These are phyloP conservation scores for Neotoma lepida DNA, from an alignment of 2,113 vertebrate species.

Conservation along the genomic window DNA sequence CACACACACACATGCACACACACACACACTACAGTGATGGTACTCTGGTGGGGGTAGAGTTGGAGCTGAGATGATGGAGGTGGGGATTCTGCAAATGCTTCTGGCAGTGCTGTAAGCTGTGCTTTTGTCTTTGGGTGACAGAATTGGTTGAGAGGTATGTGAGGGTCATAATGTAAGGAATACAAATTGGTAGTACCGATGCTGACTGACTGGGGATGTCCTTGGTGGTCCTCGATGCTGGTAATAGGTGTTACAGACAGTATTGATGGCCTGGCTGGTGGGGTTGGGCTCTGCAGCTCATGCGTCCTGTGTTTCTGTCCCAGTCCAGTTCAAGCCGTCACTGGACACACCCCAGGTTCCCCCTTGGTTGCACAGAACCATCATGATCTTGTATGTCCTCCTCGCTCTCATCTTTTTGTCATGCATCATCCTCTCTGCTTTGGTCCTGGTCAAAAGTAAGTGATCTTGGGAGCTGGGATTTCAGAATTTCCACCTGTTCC, in stretches of 20 bases:
- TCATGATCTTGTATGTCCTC: constrained; percentile 22
- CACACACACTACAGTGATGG: not conserved
- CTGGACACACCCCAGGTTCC: not conserved
- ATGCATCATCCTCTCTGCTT: not conserved
- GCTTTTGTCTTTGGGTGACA: not conserved
- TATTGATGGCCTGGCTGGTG: not conserved
- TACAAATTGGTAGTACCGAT: not conserved
- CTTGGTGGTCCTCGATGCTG: not conserved
- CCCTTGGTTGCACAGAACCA: not conserved
- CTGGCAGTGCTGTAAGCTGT: not conserved
- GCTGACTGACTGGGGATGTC: no score
- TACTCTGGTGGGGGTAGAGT: not conserved
- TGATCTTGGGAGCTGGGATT: not conserved
- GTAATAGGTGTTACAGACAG: not conserved
- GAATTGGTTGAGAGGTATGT: not conserved
- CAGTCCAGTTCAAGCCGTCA: not conserved
- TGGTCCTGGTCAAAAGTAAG: constrained; percentile 73
- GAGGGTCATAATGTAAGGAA: no score
- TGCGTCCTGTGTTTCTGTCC: not conserved
- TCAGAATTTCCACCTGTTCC: not conserved
- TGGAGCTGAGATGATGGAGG: not conserved
- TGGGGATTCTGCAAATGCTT: not conserved
- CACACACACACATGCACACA: not conserved
- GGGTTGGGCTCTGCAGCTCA: not conserved
- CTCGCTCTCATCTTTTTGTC: not conserved